Percentiles rank a stretch among this genome's conserved stretches.
These are phyloP conservation scores for Porites rus DNA, from an alignment of 92 coral and sea anemone genomes.

Conservation along the genomic window DNA sequence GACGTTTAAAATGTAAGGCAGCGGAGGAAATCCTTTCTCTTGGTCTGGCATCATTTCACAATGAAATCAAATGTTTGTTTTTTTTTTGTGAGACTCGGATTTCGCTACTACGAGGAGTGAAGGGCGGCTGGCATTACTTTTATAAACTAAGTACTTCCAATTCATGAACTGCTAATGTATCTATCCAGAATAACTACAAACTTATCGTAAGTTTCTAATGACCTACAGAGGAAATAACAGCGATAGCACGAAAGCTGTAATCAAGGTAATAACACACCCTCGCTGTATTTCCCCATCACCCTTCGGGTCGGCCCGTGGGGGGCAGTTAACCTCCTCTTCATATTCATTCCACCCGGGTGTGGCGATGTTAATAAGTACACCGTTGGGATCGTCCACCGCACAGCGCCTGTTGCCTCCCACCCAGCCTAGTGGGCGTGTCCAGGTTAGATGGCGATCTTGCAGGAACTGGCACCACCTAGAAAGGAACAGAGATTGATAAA, in stretches of 20 bases:
- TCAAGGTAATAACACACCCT: background rate
- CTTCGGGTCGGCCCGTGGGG: constrained; percentile 1
- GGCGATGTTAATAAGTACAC: constrained; percentile 54
- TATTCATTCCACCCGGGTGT: constrained; percentile 63
- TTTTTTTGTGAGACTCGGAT: too few relatives aligned
- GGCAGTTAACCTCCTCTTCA: constrained; percentile 50
- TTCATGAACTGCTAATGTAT: too few relatives aligned
- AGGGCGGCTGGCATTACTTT: too few relatives aligned
- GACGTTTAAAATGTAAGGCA: too few relatives aligned
- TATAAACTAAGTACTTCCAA: too few relatives aligned
- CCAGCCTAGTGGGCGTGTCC: constrained; percentile 35
- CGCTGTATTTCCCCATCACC: constrained; percentile 1
- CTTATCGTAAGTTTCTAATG: background rate
- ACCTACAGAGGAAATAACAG: constrained; percentile 9
- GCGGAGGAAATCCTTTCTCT: too few relatives aligned
- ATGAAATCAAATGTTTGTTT: too few relatives aligned
- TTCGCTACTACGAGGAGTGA: too few relatives aligned
- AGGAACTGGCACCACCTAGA: constrained; percentile 56
- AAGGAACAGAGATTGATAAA: background rate
- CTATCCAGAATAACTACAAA: too few relatives aligned
- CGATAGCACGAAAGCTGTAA: background rate
- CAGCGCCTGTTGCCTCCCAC: constrained; percentile 47
- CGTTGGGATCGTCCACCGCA: constrained; percentile 60
- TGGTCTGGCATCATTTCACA: too few relatives aligned
- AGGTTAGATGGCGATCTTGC: constrained; percentile 27